Evolutionary conservation across 2,113 vertebrate genomes (phyloP).

Genomic region (Sciurus niger): DNA sequence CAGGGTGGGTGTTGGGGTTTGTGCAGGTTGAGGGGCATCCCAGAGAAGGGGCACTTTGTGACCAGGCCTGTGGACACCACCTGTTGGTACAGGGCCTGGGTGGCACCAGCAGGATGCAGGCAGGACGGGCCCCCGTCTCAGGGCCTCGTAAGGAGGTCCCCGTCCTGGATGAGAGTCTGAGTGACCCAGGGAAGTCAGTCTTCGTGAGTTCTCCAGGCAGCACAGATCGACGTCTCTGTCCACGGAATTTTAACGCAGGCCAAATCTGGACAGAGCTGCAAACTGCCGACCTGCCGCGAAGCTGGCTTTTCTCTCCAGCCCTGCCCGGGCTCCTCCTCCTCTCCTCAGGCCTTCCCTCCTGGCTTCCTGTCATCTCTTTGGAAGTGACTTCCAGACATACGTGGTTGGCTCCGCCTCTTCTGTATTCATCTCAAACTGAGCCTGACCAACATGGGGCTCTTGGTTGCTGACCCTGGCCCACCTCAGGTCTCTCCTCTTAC

Average conservation of each 20-base stretch:
- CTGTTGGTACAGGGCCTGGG: not conserved
- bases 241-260: fast-evolving
- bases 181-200: too few relatives aligned
- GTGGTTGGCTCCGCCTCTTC: fast-evolving
- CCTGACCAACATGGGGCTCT: not conserved
- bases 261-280: not conserved
- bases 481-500: fast-evolving
- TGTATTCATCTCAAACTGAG: not conserved
- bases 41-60: too few relatives aligned
- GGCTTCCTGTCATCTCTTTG: fast-evolving
- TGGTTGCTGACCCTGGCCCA: not conserved
- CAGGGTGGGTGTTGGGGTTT: not conserved
- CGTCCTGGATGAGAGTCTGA: too few relatives aligned
- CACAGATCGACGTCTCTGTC: too few relatives aligned
- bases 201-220: too few relatives aligned
- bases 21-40: not conserved
- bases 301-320: not conserved
- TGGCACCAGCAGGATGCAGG: too few relatives aligned
- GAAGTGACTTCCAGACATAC: fast-evolving
- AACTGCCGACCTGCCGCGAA: fast-evolving
- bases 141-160: too few relatives aligned
- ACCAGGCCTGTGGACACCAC: not conserved
- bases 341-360: not conserved
- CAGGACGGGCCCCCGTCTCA: not conserved
- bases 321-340: fast-evolving